phyloP scores from a whole-genome alignment of 2,797 vertebrate species.

The Erithacus rubecula region DNA sequence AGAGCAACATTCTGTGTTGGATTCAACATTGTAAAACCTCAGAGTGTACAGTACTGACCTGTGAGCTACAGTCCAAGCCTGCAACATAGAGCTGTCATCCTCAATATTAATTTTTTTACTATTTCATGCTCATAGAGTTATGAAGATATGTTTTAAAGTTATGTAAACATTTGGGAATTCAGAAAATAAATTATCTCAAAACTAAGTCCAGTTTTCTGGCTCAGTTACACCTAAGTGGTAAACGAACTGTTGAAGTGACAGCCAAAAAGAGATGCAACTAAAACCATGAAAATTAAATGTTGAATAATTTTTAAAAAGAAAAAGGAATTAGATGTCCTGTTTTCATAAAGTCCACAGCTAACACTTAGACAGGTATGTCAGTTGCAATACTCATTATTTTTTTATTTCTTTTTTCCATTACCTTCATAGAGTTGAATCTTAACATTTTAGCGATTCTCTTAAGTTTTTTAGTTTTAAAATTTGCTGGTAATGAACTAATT shows the following conservation, averaged over 20 bases:
- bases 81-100: neutral
- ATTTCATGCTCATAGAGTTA: neutral
- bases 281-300: neutral
- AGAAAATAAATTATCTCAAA: neutral
- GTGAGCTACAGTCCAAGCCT: neutral
- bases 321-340: neutral
- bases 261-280: neutral
- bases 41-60: neutral
- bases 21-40: neutral
- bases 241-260: neutral
- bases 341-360: neutral
- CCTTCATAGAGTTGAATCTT: neutral
- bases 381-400: neutral
- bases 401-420: neutral
- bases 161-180: neutral
- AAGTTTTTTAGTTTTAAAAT: neutral
- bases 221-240: neutral
- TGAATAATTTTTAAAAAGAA: neutral
- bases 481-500: neutral
- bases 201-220: neutral
- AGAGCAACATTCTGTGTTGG: rapidly evolving
- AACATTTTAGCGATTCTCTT: neutral
- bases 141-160: neutral
- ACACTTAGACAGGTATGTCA: neutral
- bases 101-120: neutral